Conservation (phyloP, 2,113 vertebrate species). For the Lycaon pictus region DNA sequence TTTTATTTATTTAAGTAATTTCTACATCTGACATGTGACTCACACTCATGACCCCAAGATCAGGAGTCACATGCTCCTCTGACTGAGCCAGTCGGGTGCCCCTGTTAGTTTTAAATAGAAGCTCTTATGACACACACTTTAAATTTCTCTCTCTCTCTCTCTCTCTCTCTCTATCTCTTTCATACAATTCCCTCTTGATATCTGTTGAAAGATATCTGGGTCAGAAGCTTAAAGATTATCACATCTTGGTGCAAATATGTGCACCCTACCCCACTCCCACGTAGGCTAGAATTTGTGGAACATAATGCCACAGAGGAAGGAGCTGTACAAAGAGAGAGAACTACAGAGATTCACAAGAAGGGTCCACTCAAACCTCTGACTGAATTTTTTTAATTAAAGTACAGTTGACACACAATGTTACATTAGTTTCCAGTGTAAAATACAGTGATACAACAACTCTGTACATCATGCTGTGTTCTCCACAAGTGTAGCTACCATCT, state of each 20-base stretch:
- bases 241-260: neutral
- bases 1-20: neutral
- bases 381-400: neutral
- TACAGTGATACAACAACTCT: neutral
- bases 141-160: neutral
- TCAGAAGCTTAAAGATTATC: neutral
- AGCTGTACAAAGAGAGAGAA: neutral
- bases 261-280: neutral
- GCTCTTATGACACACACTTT: neutral
- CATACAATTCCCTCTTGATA: neutral
- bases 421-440: neutral
- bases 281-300: neutral
- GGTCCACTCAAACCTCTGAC: neutral
- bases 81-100: neutral
- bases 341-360: neutral
- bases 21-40: neutral
- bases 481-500: neutral
- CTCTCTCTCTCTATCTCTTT: neutral
- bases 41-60: neutral
- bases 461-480: neutral
- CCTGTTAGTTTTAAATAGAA: neutral
- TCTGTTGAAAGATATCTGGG: neutral
- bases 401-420: neutral
- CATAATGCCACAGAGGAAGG: neutral
- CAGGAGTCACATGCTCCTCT: neutral